Evolutionary conservation across 35 echinoderm and acorn worm species (phyloP), one percentile per base, ranked within the genome.

Genomic region (Stichopus chloronotus): DNA sequence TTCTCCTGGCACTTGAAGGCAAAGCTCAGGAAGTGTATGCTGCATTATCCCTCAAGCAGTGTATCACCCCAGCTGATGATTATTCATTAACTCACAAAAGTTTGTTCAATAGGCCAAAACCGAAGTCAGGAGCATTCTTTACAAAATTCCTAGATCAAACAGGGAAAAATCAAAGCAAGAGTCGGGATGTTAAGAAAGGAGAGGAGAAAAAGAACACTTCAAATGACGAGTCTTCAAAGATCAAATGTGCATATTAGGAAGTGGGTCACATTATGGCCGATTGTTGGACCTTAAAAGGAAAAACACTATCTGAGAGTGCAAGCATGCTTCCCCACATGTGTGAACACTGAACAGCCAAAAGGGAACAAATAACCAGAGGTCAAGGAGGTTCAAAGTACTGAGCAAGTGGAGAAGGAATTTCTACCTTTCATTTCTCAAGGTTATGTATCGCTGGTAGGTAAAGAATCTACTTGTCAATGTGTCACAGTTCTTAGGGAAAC

Each of bases 31-130:
- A 69, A 78, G 52, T 78, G 1, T 56, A 78, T 91, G 69, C 22
- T 52, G 6, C 23, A 8, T 81, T 81, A 17, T 81, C 78, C 13
- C 5, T 58, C 4, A 13, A 84, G 19, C 52, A 84, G 7, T 19
- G 52, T 84, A 77, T 77, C 6, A 25, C n/a, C 4, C 21, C 83
- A 0, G 91, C 77, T 57, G 91, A 92, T 58, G 78, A 83, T 83
- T 92, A 83, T 69, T 56, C 56, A 24, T 30, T 92, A 8, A 83
- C 77, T 22, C 91, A 92, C 25, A 83, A 83, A 59, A 25, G 11
- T 19, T 20, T 59, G 5, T 72, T 16, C 21, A 72, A 0, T 72
- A 72, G 68, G 16, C 68, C 16, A 72, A 72, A 72, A 17, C 65
- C 68, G 9, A 72, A 72, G 17, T 16, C 16, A 23, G 17, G 17